A percentile compares a stretch with the other conserved stretches of the same genome.
phyloP scores from a whole-genome alignment of 2,888 invertebrate genomes.

The Archips xylosteana region DNA sequence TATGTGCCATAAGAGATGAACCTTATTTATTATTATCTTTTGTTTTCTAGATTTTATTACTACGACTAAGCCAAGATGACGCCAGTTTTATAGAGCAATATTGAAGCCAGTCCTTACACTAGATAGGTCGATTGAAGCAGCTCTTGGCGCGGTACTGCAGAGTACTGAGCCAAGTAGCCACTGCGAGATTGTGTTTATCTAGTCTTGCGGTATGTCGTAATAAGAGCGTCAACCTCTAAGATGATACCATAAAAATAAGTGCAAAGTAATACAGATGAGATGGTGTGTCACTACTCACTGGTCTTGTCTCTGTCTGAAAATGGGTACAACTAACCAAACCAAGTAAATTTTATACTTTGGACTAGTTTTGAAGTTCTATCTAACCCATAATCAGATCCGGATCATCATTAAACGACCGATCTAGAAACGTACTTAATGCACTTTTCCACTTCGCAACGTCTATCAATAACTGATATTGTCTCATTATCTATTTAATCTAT shows the following conservation, averaged over 20 bases:
- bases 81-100: not conserved
- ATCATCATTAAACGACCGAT: too few species aligned
- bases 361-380: too few species aligned
- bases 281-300: too few species aligned
- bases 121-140: not conserved
- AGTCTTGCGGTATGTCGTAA: not conserved
- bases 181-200: not conserved
- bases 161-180: too few species aligned
- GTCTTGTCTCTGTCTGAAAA: too few species aligned
- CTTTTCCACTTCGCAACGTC: not conserved
- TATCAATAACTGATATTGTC: not conserved
- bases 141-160: not conserved
- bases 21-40: not conserved
- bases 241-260: too few species aligned
- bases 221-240: not conserved
- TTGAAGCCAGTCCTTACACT: not conserved
- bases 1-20: not conserved
- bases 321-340: too few species aligned
- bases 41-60: not conserved
- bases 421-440: not conserved
- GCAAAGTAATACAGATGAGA: too few species aligned
- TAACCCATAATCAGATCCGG: too few species aligned
- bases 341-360: too few species aligned
- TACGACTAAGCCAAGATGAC: not conserved
- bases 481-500: slow-evolving; percentile 51